Evolutionary conservation across 2,888 invertebrate species (phyloP).

Genomic region (Melinaea menophilus): DNA sequence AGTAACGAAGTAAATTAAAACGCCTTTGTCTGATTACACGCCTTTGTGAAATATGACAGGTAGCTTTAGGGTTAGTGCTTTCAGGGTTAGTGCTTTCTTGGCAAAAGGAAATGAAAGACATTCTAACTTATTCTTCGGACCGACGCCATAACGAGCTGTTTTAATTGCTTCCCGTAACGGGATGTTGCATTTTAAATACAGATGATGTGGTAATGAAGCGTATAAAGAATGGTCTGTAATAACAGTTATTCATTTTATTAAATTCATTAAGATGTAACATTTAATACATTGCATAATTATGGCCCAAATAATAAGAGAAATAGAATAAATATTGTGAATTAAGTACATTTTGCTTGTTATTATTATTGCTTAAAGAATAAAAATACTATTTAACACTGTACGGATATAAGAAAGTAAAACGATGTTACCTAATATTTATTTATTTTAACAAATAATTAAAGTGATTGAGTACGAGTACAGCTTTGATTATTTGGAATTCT

Average conservation of each 20-base stretch:
- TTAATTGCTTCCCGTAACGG: conserved; percentile 30
- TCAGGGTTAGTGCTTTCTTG: conserved; percentile 22
- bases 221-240: conserved; percentile 14
- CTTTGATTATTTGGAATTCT: too few relatives aligned
- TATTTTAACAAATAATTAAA: too few relatives aligned
- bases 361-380: too few relatives aligned
- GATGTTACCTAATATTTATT: too few relatives aligned
- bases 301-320: not conserved
- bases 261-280: not conserved
- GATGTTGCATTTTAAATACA: conserved; percentile 23
- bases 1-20: not conserved
- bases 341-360: too few relatives aligned
- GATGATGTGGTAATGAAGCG: conserved; percentile 20
- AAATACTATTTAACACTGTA: too few relatives aligned
- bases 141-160: conserved; percentile 35
- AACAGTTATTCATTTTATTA: conserved; percentile 5
- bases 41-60: conserved; percentile 15
- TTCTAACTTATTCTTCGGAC: conserved; percentile 35
- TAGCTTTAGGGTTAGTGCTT: conserved; percentile 21
- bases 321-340: too few relatives aligned
- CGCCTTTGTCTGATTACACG: not conserved
- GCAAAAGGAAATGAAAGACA: conserved; percentile 30
- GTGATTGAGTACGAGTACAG: too few relatives aligned
- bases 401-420: too few relatives aligned
- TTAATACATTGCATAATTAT: not conserved